Conservation (phyloP, 2,113 vertebrate species). For the Leptosomus discolor region DNA sequence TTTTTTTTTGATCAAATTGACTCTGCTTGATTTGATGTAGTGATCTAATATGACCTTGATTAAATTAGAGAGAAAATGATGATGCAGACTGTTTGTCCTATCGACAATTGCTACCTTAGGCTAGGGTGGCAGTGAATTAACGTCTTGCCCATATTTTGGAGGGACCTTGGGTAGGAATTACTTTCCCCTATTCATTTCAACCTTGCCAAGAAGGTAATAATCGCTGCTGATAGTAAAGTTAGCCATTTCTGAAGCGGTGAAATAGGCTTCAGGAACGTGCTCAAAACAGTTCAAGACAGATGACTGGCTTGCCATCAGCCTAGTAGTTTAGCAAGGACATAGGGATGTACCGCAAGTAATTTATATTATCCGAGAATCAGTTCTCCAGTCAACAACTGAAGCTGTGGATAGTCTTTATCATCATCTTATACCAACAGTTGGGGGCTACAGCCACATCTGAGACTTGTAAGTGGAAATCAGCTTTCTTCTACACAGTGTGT, state of each 20-base stretch:
- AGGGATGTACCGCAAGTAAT: not conserved
- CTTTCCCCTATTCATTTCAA: conserved; percentile 13
- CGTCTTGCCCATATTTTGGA: not conserved
- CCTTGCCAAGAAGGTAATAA: not conserved
- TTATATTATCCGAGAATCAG: not conserved
- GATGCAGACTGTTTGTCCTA: conserved; percentile 18
- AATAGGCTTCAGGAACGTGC: not conserved
- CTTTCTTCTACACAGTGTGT: not conserved
- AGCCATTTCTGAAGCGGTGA: not conserved
- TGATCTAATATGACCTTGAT: conserved; percentile 38
- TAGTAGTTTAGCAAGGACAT: not conserved
- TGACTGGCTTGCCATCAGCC: not conserved
- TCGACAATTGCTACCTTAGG: conserved; percentile 10
- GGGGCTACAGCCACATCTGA: not conserved
- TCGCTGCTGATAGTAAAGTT: not conserved
- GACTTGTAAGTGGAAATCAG: not conserved
- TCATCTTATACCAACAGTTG: not conserved
- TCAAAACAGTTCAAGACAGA: not conserved
- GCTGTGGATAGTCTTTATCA: not conserved
- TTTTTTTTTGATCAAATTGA: not conserved
- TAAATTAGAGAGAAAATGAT: conserved; percentile 41
- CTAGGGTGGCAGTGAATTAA: conserved; percentile 11
- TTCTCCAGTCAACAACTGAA: not conserved
- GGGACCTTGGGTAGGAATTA: conserved; percentile 5
- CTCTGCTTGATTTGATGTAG: conserved; percentile 33